Conservation (phyloP, 2,888 invertebrate genomes). For the Autographa gamma region DNA sequence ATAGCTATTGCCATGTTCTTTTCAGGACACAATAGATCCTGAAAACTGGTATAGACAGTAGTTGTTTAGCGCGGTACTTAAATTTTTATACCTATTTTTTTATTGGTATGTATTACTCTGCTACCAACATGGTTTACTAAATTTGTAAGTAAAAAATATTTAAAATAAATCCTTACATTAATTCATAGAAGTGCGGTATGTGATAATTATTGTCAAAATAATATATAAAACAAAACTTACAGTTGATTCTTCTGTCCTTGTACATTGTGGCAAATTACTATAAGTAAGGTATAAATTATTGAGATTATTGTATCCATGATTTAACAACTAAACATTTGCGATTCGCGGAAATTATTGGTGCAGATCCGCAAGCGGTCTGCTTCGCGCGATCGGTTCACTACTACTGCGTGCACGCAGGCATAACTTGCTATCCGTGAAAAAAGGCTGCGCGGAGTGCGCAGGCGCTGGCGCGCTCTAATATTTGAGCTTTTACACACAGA, state of each 20-base stretch:
- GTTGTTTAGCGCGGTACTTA: not conserved
- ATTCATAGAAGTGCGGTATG: not conserved
- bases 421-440: conserved; percentile 66
- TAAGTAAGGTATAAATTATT: conserved; percentile 66
- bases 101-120: too few relatives aligned
- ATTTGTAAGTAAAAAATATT: too few relatives aligned
- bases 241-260: conserved; percentile 73
- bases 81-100: too few relatives aligned
- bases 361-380: conserved; percentile 74
- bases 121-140: too few relatives aligned
- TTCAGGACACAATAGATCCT: not conserved
- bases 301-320: conserved; percentile 77
- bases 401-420: conserved; percentile 75
- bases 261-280: conserved; percentile 66
- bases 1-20: not conserved
- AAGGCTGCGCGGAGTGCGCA: conserved; percentile 75
- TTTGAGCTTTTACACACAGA: conserved; percentile 75
- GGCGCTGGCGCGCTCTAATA: conserved; percentile 62
- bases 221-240: conserved; percentile 68
- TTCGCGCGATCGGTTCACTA: conserved; percentile 76
- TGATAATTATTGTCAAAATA: conserved; percentile 10
- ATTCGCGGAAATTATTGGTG: conserved; percentile 65
- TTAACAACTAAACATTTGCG: conserved; percentile 71
- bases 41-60: not conserved
- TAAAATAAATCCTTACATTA: not conserved